Conservation (phyloP, 2,113 vertebrate genomes). For the Struthidea cinerea region DNA sequence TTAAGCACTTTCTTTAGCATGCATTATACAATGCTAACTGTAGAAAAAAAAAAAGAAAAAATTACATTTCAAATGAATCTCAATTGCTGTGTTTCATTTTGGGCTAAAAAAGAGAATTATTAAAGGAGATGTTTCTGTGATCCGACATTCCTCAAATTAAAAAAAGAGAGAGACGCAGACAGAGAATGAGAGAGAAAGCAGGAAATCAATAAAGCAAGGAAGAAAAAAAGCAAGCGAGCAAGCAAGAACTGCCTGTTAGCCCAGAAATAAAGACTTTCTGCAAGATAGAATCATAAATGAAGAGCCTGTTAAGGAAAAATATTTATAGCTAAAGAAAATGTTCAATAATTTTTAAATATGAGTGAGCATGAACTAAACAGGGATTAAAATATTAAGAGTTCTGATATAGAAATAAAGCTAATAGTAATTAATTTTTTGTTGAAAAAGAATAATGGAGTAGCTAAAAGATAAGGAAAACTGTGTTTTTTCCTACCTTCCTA, state of each 20-base stretch:
- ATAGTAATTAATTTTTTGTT: not conserved
- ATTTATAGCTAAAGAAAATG: not conserved
- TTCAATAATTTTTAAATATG: not conserved
- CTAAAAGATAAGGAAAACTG: not conserved
- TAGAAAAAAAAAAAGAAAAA: not conserved
- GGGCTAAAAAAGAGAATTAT: not conserved
- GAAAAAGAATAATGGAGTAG: not conserved
- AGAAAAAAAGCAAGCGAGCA: not conserved
- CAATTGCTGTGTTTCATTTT: not conserved
- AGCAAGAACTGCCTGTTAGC: not conserved
- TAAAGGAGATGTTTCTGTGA: not conserved
- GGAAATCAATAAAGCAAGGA: not conserved
- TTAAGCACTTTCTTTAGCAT: not conserved
- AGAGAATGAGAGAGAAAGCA: not conserved
- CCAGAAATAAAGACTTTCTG: not conserved
- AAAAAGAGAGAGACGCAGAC: not conserved
- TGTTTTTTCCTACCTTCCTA: rapidly evolving
- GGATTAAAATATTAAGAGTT: not conserved
- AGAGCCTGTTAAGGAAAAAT: not conserved
- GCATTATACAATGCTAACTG: not conserved
- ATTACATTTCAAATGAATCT: not conserved
- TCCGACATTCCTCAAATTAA: not conserved
- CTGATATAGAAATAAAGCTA: not conserved
- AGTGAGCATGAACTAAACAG: not conserved
- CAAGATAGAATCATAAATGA: not conserved